Conservation (phyloP, 2,113 vertebrate species). For the Chamaetylas fuelleborni region DNA sequence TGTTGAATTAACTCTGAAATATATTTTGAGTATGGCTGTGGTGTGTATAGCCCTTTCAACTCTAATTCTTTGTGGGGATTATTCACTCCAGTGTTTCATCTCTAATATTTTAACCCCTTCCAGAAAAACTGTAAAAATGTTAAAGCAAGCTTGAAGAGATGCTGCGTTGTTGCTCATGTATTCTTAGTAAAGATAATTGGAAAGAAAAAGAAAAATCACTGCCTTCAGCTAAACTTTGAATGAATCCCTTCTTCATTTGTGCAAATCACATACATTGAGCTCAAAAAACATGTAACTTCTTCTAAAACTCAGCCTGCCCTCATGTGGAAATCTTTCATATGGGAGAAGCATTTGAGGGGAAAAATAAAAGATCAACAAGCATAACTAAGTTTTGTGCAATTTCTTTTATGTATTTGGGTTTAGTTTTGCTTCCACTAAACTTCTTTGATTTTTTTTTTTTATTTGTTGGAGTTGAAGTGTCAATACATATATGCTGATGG, state of each 20-base stretch:
- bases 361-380: background rate
- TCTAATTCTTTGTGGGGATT: background rate
- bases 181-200: background rate
- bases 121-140: background rate
- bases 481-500: rapidly evolving
- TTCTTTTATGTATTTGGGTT: background rate
- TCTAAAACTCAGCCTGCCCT: background rate
- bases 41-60: background rate
- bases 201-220: background rate
- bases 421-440: background rate
- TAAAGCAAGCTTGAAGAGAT: background rate
- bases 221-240: background rate
- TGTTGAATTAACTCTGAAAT: background rate
- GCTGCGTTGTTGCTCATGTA: background rate
- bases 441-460: rapidly evolving
- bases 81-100: background rate
- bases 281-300: background rate
- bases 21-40: background rate
- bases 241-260: background rate
- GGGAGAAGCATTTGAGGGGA: rapidly evolving
- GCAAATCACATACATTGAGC: background rate
- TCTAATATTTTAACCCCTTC: background rate
- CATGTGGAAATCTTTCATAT: background rate
- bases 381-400: background rate
- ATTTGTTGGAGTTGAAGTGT: background rate